phyloP scores from a whole-genome alignment of 2,113 vertebrate genomes.

The Megatriorchis doriae region DNA sequence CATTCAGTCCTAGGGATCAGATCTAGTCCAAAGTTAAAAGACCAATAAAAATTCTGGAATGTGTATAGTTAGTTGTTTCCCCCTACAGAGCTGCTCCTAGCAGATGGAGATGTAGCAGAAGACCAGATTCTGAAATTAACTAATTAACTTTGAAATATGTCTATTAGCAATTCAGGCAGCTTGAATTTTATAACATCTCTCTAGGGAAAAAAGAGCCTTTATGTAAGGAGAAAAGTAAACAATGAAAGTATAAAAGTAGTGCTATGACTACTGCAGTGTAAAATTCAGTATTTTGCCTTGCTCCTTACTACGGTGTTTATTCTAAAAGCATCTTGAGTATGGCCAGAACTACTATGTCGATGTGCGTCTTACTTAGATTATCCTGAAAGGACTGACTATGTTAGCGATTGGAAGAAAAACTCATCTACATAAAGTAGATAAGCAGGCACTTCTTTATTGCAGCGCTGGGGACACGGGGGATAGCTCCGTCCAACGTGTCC shows the following conservation, averaged over 20 bases:
- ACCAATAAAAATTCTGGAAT: not conserved
- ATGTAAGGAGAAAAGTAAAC: not conserved
- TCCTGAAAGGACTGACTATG: not conserved
- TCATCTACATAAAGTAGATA: too few relatives aligned
- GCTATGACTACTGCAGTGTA: not conserved
- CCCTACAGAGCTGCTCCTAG: not conserved
- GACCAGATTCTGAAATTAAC: not conserved
- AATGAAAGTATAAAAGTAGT: not conserved
- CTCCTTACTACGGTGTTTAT: not conserved
- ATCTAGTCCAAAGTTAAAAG: not conserved
- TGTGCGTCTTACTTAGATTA: not conserved
- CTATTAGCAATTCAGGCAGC: not conserved
- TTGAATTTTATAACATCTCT: not conserved
- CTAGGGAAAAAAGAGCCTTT: not conserved
- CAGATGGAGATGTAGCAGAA: not conserved
- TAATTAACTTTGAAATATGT: not conserved
- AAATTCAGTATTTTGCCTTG: not conserved
- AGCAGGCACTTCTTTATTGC: too few relatives aligned
- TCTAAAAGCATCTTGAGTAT: not conserved
- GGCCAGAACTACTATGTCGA: not conserved
- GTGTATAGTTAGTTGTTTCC: not conserved
- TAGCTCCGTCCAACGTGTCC: too few relatives aligned
- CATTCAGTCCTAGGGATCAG: not conserved
- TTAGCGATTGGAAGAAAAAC: too few relatives aligned
- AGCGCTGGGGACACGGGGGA: too few relatives aligned